A percentile compares a stretch with the other conserved stretches of the same genome.
Conservation (phyloP, 2,797 vertebrate genomes). For the Cynopterus sphinx region DNA sequence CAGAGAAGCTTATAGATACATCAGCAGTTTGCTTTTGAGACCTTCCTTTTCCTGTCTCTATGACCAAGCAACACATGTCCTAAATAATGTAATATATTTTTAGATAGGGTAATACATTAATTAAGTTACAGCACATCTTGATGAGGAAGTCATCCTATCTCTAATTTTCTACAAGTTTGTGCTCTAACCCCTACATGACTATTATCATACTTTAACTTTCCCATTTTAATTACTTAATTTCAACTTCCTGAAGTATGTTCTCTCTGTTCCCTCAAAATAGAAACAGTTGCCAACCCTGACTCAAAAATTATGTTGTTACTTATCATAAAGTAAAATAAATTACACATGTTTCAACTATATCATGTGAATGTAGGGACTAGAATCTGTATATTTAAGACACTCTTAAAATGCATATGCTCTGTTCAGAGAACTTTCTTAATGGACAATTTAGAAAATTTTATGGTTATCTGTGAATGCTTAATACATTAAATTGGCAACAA, state of each 20-base stretch:
- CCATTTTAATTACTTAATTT: not conserved
- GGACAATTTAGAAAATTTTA: not conserved
- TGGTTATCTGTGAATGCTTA: not conserved
- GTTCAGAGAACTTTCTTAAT: conserved; percentile 9
- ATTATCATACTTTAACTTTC: not conserved
- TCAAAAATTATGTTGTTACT: not conserved
- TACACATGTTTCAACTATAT: not conserved
- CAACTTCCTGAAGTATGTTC: not conserved
- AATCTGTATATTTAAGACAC: not conserved
- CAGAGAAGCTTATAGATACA: no score
- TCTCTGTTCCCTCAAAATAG: not conserved
- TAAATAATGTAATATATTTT: not conserved
- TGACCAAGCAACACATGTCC: not conserved
- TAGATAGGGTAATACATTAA: not conserved
- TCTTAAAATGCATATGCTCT: not conserved
- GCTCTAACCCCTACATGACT: not conserved
- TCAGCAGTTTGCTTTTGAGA: not conserved
- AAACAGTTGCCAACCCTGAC: not conserved
- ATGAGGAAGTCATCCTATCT: not conserved
- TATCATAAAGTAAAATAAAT: not conserved
- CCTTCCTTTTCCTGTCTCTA: not conserved
- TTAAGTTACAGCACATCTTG: not conserved
- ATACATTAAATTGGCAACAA: conserved; percentile 1
- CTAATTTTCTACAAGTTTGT: not conserved
- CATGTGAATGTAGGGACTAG: not conserved